Conservation (phyloP, 2,797 vertebrate species). For the Oreochromis mossambicus region DNA sequence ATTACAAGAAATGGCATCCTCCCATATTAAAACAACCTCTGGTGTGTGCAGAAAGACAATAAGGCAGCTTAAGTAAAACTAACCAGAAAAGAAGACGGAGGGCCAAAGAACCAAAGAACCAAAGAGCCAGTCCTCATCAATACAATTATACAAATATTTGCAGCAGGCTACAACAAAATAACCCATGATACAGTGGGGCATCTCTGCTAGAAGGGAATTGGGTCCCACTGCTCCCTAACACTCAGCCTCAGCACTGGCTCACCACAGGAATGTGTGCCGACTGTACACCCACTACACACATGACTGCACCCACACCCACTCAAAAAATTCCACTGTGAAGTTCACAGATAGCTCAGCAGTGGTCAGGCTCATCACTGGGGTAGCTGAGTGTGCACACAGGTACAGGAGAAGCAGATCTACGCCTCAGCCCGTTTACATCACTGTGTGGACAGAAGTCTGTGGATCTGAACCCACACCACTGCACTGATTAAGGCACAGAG, state of each 20-base stretch:
- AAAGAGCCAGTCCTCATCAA: neutral
- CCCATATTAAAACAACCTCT: neutral
- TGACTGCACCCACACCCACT: neutral
- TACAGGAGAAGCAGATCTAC: neutral
- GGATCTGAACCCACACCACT: neutral
- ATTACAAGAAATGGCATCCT: neutral
- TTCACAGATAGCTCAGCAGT: neutral
- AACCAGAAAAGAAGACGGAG: neutral
- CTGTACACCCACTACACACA: neutral
- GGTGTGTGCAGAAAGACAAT: neutral
- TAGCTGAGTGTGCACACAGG: neutral
- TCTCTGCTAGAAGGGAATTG: neutral
- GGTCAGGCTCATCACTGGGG: neutral
- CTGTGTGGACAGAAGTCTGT: neutral
- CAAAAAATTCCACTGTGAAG: neutral
- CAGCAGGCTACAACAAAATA: neutral
- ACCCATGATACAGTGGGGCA: neutral
- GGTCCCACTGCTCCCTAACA: neutral
- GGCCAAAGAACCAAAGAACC: accelerated
- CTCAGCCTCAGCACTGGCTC: neutral
- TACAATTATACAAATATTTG: neutral
- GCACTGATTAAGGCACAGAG: neutral
- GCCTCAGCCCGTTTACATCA: neutral
- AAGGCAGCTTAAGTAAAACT: neutral
- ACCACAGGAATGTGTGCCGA: neutral